Percentiles rank a stretch among this genome's conserved stretches.
Conservation (phyloP, 2,888 invertebrate genomes). For the Panzeria rudis region DNA sequence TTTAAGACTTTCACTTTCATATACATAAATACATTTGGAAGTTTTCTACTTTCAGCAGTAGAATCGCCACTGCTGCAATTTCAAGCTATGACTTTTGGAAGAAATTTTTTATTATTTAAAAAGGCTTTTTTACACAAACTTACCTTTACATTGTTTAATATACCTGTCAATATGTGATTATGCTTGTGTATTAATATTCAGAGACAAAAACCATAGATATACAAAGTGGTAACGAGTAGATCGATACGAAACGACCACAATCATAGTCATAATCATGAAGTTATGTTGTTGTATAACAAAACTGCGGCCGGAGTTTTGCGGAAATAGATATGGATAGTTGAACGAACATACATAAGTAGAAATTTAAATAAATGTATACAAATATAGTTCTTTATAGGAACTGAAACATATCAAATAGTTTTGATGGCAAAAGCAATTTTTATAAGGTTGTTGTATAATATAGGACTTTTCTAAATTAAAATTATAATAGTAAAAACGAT, state of each 20-base stretch:
- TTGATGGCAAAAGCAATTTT: background rate
- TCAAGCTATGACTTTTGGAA: background rate
- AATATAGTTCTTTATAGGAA: background rate
- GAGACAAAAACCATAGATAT: no score
- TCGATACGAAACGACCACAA: slow-evolving; percentile 69
- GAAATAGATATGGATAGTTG: slow-evolving; percentile 66
- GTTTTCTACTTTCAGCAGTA: no score
- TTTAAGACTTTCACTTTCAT: no score
- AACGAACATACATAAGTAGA: slow-evolving; percentile 24
- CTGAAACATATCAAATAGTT: slow-evolving; percentile 10
- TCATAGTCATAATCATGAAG: slow-evolving; percentile 64
- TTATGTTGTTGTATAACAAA: slow-evolving; percentile 56
- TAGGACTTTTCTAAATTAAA: background rate
- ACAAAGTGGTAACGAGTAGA: slow-evolving; percentile 57
- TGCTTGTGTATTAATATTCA: background rate
- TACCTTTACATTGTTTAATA: background rate
- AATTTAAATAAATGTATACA: background rate
- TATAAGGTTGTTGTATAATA: background rate
- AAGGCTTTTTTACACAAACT: background rate
- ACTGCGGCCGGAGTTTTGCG: slow-evolving; percentile 61
- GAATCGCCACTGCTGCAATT: no score
- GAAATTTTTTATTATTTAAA: background rate
- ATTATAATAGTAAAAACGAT: background rate
- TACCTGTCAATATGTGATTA: background rate
- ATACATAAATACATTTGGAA: no score